These are phyloP conservation scores for Pangasius mekongensis DNA, from an alignment of 2,797 vertebrate species.

Conservation along the genomic window DNA sequence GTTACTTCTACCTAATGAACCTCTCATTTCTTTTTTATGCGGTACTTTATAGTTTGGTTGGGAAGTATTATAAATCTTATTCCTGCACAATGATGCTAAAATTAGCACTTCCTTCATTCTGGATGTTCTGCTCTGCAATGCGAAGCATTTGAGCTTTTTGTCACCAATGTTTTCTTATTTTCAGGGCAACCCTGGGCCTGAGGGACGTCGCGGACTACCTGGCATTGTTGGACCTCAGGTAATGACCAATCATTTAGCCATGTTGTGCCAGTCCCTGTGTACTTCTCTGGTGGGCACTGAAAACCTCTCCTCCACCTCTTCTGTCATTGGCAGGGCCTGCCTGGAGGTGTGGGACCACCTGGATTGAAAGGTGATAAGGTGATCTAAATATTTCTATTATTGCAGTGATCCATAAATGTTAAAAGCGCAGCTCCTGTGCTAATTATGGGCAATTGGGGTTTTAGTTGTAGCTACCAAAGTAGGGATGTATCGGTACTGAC, in stretches of 20 bases:
- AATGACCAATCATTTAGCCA: conserved; percentile 55
- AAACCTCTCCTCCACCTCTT: conserved; percentile 31
- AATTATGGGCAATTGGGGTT: background rate
- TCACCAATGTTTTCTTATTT: background rate
- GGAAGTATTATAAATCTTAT: background rate
- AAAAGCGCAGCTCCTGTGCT: conserved; percentile 36
- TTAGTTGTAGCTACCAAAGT: background rate
- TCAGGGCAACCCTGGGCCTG: conserved; percentile 85
- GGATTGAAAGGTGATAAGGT: conserved; percentile 99
- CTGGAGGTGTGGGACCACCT: conserved; percentile 87
- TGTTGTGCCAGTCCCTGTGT: background rate
- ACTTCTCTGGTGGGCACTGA: conserved; percentile 21
- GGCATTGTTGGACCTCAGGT: conserved; percentile 90
- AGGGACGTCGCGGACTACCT: conserved; percentile 80
- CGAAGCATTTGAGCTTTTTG: background rate
- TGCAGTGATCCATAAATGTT: conserved; percentile 72
- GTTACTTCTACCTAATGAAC: too few relatives aligned
- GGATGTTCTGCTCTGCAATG: background rate
- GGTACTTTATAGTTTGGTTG: background rate
- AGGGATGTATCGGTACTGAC: background rate
- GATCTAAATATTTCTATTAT: conserved; percentile 98
- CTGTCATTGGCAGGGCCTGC: conserved; percentile 82
- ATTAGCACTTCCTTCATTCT: background rate
- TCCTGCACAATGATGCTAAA: background rate
- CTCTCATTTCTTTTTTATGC: background rate